Evolutionary conservation across 2,888 invertebrate genomes (phyloP).

Genomic region (Napeogenes sylphis): DNA sequence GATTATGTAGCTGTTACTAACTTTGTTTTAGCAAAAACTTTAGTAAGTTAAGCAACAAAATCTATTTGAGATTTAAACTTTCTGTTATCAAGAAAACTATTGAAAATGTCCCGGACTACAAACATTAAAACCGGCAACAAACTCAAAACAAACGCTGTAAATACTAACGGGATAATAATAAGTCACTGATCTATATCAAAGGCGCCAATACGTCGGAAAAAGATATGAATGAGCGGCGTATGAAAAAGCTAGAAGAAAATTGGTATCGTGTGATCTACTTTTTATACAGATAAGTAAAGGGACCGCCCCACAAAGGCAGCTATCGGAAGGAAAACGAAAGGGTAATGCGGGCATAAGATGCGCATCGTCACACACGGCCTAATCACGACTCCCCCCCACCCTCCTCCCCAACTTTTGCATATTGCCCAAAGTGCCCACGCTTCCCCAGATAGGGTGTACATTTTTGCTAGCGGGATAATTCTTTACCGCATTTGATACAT

Average conservation of each 20-base stretch:
- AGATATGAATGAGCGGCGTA: slow-evolving; percentile 32
- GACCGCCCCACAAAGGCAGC: slow-evolving; percentile 66
- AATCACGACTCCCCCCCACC: slow-evolving; percentile 59
- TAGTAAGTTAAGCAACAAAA: slow-evolving; percentile 29
- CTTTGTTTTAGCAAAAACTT: slow-evolving; percentile 41
- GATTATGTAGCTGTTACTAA: slow-evolving; percentile 48
- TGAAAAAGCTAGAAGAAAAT: slow-evolving; percentile 55
- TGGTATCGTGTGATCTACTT: slow-evolving; percentile 65
- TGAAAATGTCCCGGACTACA: too few species aligned
- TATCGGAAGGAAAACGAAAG: slow-evolving; percentile 77
- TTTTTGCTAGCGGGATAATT: slow-evolving; percentile 53
- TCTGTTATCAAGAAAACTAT: slow-evolving; percentile 9
- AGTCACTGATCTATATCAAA: slow-evolving; percentile 24
- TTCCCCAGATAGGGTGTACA: slow-evolving; percentile 56
- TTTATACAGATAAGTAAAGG: slow-evolving; percentile 60
- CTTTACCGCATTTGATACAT: slow-evolving; percentile 39
- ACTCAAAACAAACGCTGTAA: background rate
- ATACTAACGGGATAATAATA: slow-evolving; percentile 5
- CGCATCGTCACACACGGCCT: slow-evolving; percentile 77
- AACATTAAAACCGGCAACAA: background rate
- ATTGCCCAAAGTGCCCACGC: slow-evolving; percentile 73
- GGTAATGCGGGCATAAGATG: slow-evolving; percentile 78
- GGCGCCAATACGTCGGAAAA: slow-evolving; percentile 36
- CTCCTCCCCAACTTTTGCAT: slow-evolving; percentile 70
- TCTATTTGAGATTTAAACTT: slow-evolving; percentile 24